phyloP scores from a whole-genome alignment of 2,797 vertebrate genomes.

The Carduelis carduelis region DNA sequence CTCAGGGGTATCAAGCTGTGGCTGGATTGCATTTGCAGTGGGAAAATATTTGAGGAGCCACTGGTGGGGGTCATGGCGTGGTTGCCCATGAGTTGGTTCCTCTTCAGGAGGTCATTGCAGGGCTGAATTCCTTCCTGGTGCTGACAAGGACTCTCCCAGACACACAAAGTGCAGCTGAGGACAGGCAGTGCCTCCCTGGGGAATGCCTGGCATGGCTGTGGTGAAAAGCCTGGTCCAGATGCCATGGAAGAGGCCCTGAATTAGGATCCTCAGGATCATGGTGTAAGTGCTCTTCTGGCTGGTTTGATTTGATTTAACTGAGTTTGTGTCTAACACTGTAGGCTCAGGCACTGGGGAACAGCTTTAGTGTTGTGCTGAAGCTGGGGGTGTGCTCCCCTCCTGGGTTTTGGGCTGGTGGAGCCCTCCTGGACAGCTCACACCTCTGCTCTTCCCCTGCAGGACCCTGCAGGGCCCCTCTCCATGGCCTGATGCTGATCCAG shows the following conservation, averaged over 20 bases:
- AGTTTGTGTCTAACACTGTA: accelerated
- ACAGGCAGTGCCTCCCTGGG: neutral
- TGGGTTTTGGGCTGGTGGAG: neutral
- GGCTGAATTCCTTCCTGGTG: neutral
- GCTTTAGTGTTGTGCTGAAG: neutral
- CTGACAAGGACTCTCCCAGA: neutral
- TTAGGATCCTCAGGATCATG: neutral
- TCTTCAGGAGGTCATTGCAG: neutral
- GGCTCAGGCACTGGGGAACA: neutral
- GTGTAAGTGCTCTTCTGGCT: neutral
- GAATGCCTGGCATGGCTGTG: neutral
- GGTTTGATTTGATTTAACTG: neutral
- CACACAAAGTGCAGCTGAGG: neutral
- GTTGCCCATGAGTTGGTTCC: neutral
- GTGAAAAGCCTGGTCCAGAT: neutral
- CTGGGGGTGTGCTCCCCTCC: neutral
- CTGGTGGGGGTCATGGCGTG: neutral
- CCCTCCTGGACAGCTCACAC: neutral
- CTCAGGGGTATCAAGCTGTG: neutral
- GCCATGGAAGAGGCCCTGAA: neutral
- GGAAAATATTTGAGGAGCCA: neutral
- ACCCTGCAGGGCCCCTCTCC: neutral
- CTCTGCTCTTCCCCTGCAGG: accelerated
- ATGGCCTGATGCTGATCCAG: neutral
- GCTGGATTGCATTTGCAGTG: neutral